Evolutionary conservation across 1,140 invertebrate genomes (phyloP), one percentile per base, ranked within the genome.

Genomic region (Gryllus bimaculatus): DNA sequence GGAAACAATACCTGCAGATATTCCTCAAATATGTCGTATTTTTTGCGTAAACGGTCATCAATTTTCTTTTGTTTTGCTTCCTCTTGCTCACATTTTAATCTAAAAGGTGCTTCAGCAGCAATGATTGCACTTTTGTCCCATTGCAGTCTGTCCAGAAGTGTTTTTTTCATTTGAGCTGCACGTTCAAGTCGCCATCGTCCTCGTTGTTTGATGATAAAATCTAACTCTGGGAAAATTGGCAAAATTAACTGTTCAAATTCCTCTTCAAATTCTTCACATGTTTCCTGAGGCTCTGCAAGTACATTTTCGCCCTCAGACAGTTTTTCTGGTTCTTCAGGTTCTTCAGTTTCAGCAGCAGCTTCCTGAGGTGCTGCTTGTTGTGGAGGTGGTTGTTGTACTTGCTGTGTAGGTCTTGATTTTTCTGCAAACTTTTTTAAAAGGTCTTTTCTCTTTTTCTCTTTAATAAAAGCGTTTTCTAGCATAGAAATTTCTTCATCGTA

Each of bases 361-460:
- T 39, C 26, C 26, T 39, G 26, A 2, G 26, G 26, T 39, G 26
- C 5, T 39, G 26, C 26, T 39, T 39, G 26, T 39, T 39, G 26
- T 39, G 26, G 26, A 39, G 26, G 5, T 39, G 26, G 26, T 39
- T 39, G 26, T 39, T 39, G 26, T 39, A 5, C 26, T 39, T 66
- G 54, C 54, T 66, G 10, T 66, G 10, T 66, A 13, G 18, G 54
- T 66, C 18, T 66, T 18, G 54, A 66, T 66, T 79, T 80, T 54
- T 26, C 66, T 80, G 15, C 73, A 21, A 74, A 54, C 47, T 76
- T 21, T 78, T 49, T 10, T 78, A 78, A 39, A 39, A 39, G 26
- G 1, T 78, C n/a, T 54, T 47, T 21, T n/a, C 13, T 74, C 49
- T 20, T 10, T 66, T 79, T 74, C 77, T 49, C 79, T 81, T n/a